phyloP scores from a whole-genome alignment of 2,888 invertebrate genomes.

The Lathronympha strigana region DNA sequence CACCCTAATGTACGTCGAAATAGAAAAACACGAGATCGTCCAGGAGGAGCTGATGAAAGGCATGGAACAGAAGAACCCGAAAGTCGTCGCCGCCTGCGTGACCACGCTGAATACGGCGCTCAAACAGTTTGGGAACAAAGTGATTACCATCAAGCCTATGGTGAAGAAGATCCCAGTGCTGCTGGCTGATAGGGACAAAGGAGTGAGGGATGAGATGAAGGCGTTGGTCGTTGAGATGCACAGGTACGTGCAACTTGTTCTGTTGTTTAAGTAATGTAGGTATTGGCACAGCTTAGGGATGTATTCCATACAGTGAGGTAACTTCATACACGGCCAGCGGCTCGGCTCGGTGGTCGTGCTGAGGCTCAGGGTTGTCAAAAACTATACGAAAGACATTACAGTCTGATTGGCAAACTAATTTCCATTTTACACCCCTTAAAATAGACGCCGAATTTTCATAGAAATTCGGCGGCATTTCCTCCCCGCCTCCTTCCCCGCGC shows the following conservation, averaged over 20 bases:
- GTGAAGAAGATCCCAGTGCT: conserved; percentile 94
- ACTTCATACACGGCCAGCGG: too few relatives aligned
- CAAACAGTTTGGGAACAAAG: conserved; percentile 96
- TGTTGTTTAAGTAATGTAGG: too few relatives aligned
- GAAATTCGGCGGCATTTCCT: too few relatives aligned
- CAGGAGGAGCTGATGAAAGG: conserved; percentile 97
- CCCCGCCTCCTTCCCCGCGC: too few relatives aligned
- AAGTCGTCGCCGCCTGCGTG: conserved; percentile 94
- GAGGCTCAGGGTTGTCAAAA: too few relatives aligned
- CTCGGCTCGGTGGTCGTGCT: too few relatives aligned
- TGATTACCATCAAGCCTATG: conserved; percentile 93
- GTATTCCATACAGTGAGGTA: too few relatives aligned
- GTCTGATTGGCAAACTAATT: too few relatives aligned
- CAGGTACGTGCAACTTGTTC: conserved; percentile 79
- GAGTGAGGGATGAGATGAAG: conserved; percentile 96
- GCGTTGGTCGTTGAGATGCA: conserved; percentile 96
- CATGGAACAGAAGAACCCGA: conserved; percentile 97
- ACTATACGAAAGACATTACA: too few relatives aligned
- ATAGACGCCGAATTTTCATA: too few relatives aligned
- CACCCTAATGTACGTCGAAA: conserved; percentile 96
- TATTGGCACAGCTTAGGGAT: neutral
- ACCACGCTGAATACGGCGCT: conserved; percentile 90
- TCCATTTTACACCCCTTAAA: too few relatives aligned
- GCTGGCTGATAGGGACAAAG: conserved; percentile 95
- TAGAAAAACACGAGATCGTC: conserved; percentile 96